These are phyloP conservation scores for Miltochrista miniata DNA, from an alignment of 2,888 invertebrate genomes.

Conservation along the genomic window DNA sequence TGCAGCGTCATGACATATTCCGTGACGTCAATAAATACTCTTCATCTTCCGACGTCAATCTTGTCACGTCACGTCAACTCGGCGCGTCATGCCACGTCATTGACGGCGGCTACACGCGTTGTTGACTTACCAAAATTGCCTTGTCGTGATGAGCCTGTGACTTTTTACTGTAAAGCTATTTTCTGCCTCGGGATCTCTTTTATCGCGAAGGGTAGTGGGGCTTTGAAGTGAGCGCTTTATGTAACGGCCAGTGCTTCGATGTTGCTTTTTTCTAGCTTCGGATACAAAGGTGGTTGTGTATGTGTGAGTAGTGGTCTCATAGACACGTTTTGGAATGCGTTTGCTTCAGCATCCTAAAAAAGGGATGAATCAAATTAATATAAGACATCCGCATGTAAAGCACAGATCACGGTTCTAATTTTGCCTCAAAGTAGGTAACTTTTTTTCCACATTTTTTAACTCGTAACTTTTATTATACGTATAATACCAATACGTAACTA, in stretches of 20 bases:
- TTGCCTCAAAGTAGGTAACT: no score
- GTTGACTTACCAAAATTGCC: slow-evolving; percentile 67
- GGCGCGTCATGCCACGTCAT: slow-evolving; percentile 57
- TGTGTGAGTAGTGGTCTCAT: not conserved
- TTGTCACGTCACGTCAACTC: slow-evolving; percentile 48
- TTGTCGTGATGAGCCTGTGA: slow-evolving; percentile 57
- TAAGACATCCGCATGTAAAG: no score
- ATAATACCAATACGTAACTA: no score
- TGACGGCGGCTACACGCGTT: slow-evolving; percentile 52
- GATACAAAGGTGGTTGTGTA: not conserved
- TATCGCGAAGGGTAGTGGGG: slow-evolving; percentile 26
- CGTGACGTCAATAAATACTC: slow-evolving; percentile 58
- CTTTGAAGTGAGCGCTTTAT: slow-evolving; percentile 31
- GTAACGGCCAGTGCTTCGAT: slow-evolving; percentile 7
- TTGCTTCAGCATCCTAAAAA: no score
- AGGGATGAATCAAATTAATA: no score
- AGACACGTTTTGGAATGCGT: not conserved
- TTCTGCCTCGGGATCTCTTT: slow-evolving; percentile 43
- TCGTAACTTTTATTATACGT: no score
- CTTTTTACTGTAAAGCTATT: slow-evolving; percentile 50
- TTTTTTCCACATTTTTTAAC: no score
- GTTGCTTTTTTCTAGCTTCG: not conserved
- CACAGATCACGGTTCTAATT: no score
- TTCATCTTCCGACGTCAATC: slow-evolving; percentile 52
- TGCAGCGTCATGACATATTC: slow-evolving; percentile 43